phyloP scores from a whole-genome alignment of 2,113 vertebrate species.

The Limnothrissa miodon region DNA sequence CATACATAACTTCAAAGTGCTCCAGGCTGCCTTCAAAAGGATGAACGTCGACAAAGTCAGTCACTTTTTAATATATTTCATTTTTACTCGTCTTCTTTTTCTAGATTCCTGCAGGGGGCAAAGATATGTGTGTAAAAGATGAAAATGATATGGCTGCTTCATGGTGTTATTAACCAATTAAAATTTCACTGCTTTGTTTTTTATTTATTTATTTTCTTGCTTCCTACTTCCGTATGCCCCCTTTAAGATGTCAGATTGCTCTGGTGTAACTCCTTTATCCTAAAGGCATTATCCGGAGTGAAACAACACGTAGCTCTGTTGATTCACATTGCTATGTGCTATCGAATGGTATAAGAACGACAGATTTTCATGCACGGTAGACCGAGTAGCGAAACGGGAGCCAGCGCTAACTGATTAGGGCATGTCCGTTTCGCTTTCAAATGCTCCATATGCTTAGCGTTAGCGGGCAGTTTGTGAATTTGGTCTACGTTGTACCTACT shows the following conservation, averaged over 20 bases:
- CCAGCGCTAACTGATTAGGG: too few species aligned
- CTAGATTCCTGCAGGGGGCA: background rate
- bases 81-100: background rate
- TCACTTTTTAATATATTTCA: background rate
- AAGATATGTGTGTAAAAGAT: background rate
- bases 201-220: background rate
- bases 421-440: too few species aligned
- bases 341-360: too few species aligned
- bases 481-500: too few species aligned
- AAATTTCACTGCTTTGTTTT: background rate
- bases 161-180: background rate
- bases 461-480: too few species aligned
- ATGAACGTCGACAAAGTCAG: constrained; percentile 96
- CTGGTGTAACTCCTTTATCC: background rate
- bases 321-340: too few species aligned
- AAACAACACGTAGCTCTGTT: too few species aligned
- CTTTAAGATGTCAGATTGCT: background rate
- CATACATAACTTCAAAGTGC: constrained; percentile 98
- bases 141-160: background rate
- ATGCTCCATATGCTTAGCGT: too few species aligned
- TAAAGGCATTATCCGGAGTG: too few species aligned
- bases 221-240: background rate
- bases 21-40: constrained; percentile 95
- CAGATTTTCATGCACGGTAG: too few species aligned
- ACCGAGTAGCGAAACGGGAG: too few species aligned